A percentile compares a stretch with the other conserved stretches of the same genome.
These are phyloP conservation scores for Trissolcus basalis DNA, from an alignment of 1,140 invertebrate genomes.

Conservation along the genomic window DNA sequence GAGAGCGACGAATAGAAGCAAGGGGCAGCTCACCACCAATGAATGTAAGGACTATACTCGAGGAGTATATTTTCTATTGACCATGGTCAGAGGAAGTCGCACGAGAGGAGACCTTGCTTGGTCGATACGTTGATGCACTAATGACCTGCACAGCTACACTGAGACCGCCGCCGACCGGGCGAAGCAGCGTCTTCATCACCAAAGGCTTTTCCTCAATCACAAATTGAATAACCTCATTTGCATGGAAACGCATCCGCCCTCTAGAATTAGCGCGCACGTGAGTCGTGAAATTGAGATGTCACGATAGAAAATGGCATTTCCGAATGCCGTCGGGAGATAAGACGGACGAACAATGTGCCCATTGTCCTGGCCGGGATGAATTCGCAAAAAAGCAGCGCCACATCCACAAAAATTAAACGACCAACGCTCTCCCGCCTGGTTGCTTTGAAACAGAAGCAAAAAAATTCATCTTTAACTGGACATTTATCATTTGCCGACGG, in stretches of 20 bases:
- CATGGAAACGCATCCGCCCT: conserved; percentile 2
- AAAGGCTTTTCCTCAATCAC: conserved; percentile 64
- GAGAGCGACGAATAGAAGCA: neutral
- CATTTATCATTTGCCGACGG: too few relatives aligned
- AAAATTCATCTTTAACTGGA: too few relatives aligned
- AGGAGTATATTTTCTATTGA: conserved; percentile 61
- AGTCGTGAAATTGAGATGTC: conserved; percentile 41
- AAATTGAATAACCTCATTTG: conserved; percentile 62
- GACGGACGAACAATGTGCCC: conserved; percentile 7
- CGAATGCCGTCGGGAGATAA: conserved; percentile 12
- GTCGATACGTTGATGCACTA: conserved; percentile 67
- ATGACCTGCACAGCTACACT: conserved; percentile 66
- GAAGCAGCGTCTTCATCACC: conserved; percentile 64
- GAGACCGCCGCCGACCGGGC: too few relatives aligned
- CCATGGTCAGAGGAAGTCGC: conserved; percentile 40
- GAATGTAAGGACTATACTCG: conserved; percentile 64
- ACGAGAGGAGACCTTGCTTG: conserved; percentile 40
- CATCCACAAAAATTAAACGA: neutral
- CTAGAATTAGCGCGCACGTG: conserved; percentile 25
- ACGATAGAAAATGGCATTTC: conserved; percentile 10
- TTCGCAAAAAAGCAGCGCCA: neutral
- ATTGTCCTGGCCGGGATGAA: conserved; percentile 1
- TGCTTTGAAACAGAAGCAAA: too few relatives aligned
- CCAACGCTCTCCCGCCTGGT: too few relatives aligned
- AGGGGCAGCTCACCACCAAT: conserved; percentile 50